These are phyloP conservation scores for Pelecanus crispus DNA, from an alignment of 2,113 vertebrate species.

Conservation along the genomic window DNA sequence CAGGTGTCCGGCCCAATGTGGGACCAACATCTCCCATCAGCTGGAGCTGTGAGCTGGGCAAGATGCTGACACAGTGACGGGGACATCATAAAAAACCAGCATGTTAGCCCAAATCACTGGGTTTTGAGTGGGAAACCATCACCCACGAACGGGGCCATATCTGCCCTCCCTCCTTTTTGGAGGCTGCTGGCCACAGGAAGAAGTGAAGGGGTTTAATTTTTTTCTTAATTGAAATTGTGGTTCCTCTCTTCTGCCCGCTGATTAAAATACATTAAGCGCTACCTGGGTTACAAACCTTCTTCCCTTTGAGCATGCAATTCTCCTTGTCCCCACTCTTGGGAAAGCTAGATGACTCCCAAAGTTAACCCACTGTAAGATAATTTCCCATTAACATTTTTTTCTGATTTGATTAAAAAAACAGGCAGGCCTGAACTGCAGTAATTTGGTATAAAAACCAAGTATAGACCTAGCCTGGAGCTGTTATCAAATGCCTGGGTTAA, in stretches of 20 bases:
- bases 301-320: rapidly evolving
- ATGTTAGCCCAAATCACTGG: neutral
- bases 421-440: neutral
- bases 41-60: neutral
- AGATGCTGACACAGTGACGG: neutral
- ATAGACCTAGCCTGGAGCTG: conserved; percentile 48
- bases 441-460: conserved; percentile 20
- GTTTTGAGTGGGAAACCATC: neutral
- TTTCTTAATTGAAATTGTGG: neutral
- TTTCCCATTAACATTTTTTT: neutral
- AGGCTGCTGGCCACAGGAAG: neutral
- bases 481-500: conserved; percentile 55
- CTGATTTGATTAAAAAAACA: neutral
- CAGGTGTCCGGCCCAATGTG: rapidly evolving
- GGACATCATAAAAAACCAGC: rapidly evolving
- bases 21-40: neutral
- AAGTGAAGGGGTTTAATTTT: neutral
- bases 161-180: neutral
- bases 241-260: neutral
- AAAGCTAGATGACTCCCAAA: neutral
- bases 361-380: neutral
- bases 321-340: neutral
- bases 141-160: rapidly evolving
- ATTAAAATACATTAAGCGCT: neutral
- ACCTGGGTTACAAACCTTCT: neutral